These are phyloP conservation scores for Hartigia nigra DNA, from an alignment of 2,888 invertebrate genomes.

Conservation along the genomic window DNA sequence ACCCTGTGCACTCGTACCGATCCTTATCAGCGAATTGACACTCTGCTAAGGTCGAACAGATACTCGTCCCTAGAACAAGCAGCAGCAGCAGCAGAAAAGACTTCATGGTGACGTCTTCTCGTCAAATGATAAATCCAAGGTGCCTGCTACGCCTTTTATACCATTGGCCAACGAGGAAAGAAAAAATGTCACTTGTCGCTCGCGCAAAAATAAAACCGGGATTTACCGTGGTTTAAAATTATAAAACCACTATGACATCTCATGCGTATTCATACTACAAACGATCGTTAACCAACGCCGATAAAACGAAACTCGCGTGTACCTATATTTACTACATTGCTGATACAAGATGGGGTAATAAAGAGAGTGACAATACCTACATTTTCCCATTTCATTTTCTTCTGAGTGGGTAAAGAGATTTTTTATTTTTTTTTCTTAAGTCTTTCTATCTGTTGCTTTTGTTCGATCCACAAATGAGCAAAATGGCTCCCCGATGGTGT, in stretches of 20 bases:
- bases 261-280: background rate
- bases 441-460: background rate
- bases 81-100: background rate
- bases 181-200: background rate
- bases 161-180: background rate
- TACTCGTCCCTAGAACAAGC: background rate
- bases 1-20: conserved; percentile 25
- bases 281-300: background rate
- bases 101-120: background rate
- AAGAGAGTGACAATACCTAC: background rate
- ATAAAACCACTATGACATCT: background rate
- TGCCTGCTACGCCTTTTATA: background rate
- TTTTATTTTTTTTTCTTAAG: background rate
- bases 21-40: background rate
- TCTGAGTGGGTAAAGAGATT: background rate
- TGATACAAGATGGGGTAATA: background rate
- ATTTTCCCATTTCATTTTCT: background rate
- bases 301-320: background rate
- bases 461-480: background rate
- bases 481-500: background rate
- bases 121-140: background rate
- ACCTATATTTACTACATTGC: background rate
- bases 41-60: background rate
- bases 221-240: background rate
- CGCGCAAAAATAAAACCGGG: background rate